phyloP scores from a whole-genome alignment of 1,140 invertebrate genomes.

The Zaprionus africanus region DNA sequence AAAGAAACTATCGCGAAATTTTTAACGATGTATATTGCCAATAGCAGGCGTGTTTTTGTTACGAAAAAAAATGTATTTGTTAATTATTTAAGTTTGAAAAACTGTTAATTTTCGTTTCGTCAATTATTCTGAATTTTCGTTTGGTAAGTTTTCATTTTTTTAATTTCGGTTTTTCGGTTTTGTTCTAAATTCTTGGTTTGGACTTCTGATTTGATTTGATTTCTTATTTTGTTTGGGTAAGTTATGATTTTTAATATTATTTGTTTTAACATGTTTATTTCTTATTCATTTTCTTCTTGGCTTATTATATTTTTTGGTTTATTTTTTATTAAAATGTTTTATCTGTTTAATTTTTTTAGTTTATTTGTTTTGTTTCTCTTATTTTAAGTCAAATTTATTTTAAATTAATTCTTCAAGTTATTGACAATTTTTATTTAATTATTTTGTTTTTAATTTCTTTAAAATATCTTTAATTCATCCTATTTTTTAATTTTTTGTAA shows the following conservation, averaged over 20 bases:
- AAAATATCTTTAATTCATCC: background rate
- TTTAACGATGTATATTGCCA: slow-evolving; percentile 73
- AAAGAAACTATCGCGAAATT: slow-evolving; percentile 57
- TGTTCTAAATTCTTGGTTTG: slow-evolving; percentile 21
- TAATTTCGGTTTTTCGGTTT: background rate
- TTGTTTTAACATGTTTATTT: background rate
- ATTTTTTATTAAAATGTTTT: background rate
- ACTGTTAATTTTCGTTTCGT: slow-evolving; percentile 16
- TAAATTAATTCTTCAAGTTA: background rate
- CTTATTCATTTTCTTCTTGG: background rate
- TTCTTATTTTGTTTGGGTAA: slow-evolving; percentile 27
- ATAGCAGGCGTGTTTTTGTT: slow-evolving; percentile 78
- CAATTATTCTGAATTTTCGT: slow-evolving; percentile 14
- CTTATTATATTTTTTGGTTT: background rate
- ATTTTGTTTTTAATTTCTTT: slow-evolving; percentile 6
- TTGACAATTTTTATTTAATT: background rate
- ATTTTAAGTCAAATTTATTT: background rate
- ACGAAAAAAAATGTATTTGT: slow-evolving; percentile 40
- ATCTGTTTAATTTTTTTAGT: background rate
- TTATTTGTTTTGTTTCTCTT: background rate
- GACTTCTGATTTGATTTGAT: slow-evolving; percentile 21
- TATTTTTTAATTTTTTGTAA: background rate
- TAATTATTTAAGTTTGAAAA: slow-evolving; percentile 45
- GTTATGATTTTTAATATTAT: slow-evolving; percentile 9
- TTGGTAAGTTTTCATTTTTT: slow-evolving; percentile 31